A percentile compares a stretch with the other conserved stretches of the same genome.
phyloP scores from a whole-genome alignment of 2,113 vertebrate species.

The Carassius auratus region DNA sequence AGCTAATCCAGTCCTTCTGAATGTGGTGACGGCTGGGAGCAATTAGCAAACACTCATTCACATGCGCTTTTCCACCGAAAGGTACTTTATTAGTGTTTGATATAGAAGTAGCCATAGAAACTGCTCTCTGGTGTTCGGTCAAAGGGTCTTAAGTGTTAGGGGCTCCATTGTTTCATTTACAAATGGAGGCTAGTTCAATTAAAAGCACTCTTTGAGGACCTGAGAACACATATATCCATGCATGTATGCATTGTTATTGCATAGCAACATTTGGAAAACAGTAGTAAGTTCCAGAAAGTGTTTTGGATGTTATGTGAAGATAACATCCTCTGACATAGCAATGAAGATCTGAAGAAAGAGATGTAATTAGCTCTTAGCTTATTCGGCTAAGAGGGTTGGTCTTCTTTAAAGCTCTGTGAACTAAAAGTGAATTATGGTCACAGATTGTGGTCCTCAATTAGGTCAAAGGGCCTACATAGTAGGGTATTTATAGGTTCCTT shows the following conservation, averaged over 20 bases:
- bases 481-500: neutral
- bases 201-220: conserved; percentile 25
- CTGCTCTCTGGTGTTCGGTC: conserved; percentile 18
- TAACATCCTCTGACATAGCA: neutral
- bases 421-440: neutral
- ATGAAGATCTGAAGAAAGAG: conserved; percentile 27
- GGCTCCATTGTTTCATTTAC: conserved; percentile 23
- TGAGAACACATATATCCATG: neutral
- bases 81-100: conserved; percentile 50
- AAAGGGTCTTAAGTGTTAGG: neutral
- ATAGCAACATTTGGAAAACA: neutral
- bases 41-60: conserved; percentile 38
- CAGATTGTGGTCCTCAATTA: neutral
- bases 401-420: neutral
- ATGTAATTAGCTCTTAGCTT: no score
- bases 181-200: conserved; percentile 20
- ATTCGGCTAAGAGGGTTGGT: conserved; percentile 1
- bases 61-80: conserved; percentile 42
- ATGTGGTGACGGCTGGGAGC: conserved; percentile 39
- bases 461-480: neutral
- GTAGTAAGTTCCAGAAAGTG: neutral
- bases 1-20: conserved; percentile 24
- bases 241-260: neutral
- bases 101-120: conserved; percentile 43
- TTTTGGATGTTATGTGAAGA: neutral